Conservation (phyloP, 1,140 invertebrate genomes). For the Polypedilum vanderplanki region DNA sequence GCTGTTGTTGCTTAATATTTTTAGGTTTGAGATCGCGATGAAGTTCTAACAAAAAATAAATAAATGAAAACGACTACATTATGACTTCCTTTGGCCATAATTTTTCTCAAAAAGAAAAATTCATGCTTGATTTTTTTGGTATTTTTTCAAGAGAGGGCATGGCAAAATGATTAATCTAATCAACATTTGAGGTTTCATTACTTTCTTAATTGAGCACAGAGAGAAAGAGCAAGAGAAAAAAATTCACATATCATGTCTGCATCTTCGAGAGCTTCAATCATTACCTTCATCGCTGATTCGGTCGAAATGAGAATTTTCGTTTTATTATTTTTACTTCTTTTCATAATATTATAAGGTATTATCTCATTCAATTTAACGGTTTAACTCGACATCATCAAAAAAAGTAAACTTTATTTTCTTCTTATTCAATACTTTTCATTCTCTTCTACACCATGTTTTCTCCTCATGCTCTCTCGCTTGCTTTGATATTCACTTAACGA, state of each 20-base stretch:
- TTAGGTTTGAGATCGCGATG: too few species aligned
- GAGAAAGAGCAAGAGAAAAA: not conserved
- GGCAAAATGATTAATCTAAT: conserved; percentile 10
- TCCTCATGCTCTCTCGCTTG: not conserved
- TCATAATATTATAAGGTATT: not conserved
- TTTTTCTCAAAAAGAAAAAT: not conserved
- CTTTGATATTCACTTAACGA: conserved; percentile 2
- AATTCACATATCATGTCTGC: conserved; percentile 16
- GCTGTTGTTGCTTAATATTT: too few species aligned
- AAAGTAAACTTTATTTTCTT: not conserved
- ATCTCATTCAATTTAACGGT: conserved; percentile 26
- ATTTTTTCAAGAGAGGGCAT: not conserved
- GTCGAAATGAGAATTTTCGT: not conserved
- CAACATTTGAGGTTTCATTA: not conserved
- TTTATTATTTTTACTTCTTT: not conserved
- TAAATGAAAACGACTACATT: not conserved
- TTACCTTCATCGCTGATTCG: not conserved
- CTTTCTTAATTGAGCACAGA: not conserved
- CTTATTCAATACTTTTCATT: not conserved
- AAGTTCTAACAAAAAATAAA: too few species aligned
- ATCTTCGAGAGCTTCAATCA: not conserved
- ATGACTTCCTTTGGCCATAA: not conserved
- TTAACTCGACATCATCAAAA: conserved; percentile 22
- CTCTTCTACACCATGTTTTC: too few species aligned
- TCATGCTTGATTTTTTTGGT: not conserved